phyloP scores from a whole-genome alignment of 2,888 invertebrate genomes.

The Brachypalpus laphriformis region DNA sequence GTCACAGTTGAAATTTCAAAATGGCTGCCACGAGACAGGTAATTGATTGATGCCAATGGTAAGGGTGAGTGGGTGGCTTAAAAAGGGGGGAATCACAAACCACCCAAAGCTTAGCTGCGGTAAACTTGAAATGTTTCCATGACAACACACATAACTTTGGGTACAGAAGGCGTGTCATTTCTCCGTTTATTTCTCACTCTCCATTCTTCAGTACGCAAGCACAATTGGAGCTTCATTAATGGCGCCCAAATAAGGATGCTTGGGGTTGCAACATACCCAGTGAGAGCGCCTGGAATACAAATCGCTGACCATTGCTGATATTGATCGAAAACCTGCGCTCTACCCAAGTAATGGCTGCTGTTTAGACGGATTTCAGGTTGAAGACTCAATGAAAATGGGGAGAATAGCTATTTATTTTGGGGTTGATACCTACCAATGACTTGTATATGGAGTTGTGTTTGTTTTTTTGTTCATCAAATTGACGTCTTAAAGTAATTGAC shows the following conservation, averaged over 20 bases:
- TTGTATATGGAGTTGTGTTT: background rate
- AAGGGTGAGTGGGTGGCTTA: constrained; percentile 40
- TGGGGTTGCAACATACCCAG: constrained; percentile 46
- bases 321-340: constrained; percentile 69
- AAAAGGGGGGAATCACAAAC: constrained; percentile 52
- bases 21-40: constrained; percentile 58
- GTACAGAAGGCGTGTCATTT: constrained; percentile 64
- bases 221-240: constrained; percentile 54
- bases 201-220: constrained; percentile 57
- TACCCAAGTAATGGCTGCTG: constrained; percentile 33
- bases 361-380: background rate
- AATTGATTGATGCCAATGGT: constrained; percentile 1
- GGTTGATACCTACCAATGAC: background rate
- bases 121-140: constrained; percentile 51
- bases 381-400: background rate
- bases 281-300: constrained; percentile 33
- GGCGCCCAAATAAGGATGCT: constrained; percentile 68
- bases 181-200: constrained; percentile 22
- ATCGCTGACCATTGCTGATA: constrained; percentile 55
- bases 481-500: background rate
- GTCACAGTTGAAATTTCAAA: constrained; percentile 50
- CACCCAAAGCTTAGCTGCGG: constrained; percentile 37
- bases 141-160: constrained; percentile 41
- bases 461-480: background rate
- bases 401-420: background rate